phyloP scores from a whole-genome alignment of 64 coral and sea anemone genomes.

The Actinia tenebrosa region DNA sequence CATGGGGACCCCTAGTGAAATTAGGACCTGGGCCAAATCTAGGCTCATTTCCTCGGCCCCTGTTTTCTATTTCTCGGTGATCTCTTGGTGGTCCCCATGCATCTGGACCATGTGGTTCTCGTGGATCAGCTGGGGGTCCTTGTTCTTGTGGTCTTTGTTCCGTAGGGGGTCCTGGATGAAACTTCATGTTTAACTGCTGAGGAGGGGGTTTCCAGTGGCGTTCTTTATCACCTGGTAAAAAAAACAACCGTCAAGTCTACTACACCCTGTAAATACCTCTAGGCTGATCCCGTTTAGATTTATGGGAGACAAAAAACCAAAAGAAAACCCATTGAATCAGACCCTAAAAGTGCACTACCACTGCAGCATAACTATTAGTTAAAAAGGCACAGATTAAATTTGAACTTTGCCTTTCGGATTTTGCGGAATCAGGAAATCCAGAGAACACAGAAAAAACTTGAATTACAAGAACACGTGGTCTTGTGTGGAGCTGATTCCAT shows the following conservation, averaged over 20 bases:
- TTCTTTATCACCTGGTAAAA: not conserved
- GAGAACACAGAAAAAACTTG: no score
- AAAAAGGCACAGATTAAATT: no score
- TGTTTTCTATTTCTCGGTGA: not conserved
- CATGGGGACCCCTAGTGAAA: not conserved
- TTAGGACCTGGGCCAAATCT: not conserved
- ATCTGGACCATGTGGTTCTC: not conserved
- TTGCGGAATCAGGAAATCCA: no score
- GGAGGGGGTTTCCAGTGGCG: not conserved
- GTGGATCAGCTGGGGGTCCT: not conserved
- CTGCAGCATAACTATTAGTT: no score
- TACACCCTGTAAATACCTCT: no score
- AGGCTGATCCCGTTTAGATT: no score
- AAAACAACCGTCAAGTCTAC: not conserved
- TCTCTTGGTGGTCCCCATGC: slow-evolving; percentile 14
- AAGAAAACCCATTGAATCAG: not conserved
- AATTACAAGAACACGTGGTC: no score
- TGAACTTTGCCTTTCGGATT: no score
- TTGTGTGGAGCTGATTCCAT: no score
- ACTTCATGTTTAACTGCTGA: not conserved
- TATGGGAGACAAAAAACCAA: no score
- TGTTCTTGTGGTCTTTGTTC: slow-evolving; percentile 9
- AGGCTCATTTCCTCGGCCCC: slow-evolving; percentile 5
- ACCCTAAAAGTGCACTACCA: no score
- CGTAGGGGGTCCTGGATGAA: not conserved